These are phyloP conservation scores for Hirundichthys speculiger DNA, from an alignment of 2,113 vertebrate genomes.

Conservation along the genomic window DNA sequence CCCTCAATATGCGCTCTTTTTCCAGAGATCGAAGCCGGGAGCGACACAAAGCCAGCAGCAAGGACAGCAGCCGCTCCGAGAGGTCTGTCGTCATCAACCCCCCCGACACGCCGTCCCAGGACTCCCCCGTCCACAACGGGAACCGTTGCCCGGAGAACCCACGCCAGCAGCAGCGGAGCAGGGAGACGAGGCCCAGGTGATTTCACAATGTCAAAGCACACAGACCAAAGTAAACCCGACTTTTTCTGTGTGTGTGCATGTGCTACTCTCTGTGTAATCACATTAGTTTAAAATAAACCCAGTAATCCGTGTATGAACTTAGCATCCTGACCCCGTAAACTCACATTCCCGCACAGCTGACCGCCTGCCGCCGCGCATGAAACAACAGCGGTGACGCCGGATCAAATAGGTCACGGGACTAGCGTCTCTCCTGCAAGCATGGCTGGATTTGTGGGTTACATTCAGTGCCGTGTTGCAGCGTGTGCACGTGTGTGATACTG, in stretches of 20 bases:
- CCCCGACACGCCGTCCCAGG: constrained; percentile 80
- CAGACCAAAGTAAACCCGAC: neutral
- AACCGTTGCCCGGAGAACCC: constrained; percentile 87
- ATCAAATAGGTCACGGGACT: constrained; percentile 68
- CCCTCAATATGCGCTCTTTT: neutral
- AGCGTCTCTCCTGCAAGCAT: constrained; percentile 44
- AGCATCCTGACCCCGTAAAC: constrained; percentile 45
- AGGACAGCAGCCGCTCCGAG: constrained; percentile 89
- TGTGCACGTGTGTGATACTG: neutral
- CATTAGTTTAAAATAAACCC: constrained; percentile 33
- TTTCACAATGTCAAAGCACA: neutral
- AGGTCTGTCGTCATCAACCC: constrained; percentile 91
- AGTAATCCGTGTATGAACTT: constrained; percentile 45
- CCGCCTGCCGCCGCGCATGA: constrained; percentile 29
- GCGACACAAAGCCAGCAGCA: constrained; percentile 87
- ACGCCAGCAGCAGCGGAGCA: constrained; percentile 76
- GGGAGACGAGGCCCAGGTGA: constrained; percentile 86
- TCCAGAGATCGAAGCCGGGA: constrained; percentile 86
- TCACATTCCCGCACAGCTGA: constrained; percentile 58
- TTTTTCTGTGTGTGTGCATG: neutral
- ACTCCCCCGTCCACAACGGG: constrained; percentile 75
- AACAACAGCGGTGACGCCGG: constrained; percentile 47
- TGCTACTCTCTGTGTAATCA: constrained; percentile 2
- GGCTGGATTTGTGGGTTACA: constrained; percentile 31
- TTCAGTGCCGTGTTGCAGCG: neutral